phyloP scores from a whole-genome alignment of 2,888 invertebrate genomes.

The Silvanus unidentatus region DNA sequence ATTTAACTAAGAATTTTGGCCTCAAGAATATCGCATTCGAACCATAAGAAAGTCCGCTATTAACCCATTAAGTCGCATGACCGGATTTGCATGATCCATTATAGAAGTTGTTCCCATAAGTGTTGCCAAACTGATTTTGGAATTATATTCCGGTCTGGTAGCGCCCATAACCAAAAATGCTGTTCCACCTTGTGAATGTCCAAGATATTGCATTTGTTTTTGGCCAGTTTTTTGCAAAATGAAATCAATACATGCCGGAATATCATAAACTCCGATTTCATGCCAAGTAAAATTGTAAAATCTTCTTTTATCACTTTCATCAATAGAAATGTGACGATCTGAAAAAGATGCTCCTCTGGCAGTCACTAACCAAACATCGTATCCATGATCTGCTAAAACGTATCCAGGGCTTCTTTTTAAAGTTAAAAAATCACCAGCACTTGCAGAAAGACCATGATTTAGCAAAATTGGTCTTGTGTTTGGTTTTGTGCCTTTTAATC shows the following conservation, averaged over 20 bases:
- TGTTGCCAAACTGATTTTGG: conserved; percentile 61
- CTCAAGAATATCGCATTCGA: too few relatives aligned
- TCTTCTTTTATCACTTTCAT: conserved; percentile 35
- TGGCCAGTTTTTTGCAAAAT: conserved; percentile 51
- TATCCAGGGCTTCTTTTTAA: conserved; percentile 54
- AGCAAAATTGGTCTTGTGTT: conserved; percentile 51
- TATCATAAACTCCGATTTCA: conserved; percentile 66
- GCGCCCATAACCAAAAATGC: conserved; percentile 58
- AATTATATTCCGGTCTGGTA: conserved; percentile 55
- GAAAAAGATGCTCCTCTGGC: conserved; percentile 68
- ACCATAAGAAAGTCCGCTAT: too few relatives aligned
- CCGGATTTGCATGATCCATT: too few relatives aligned
- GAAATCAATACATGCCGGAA: conserved; percentile 71
- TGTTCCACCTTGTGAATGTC: conserved; percentile 70
- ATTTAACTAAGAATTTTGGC: too few relatives aligned
- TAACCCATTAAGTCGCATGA: too few relatives aligned
- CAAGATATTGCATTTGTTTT: conserved; percentile 61
- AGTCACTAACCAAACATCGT: conserved; percentile 79
- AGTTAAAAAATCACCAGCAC: conserved; percentile 69
- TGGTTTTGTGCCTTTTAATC: background rate
- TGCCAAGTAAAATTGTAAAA: conserved; percentile 69
- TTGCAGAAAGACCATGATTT: conserved; percentile 62
- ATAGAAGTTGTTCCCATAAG: too few relatives aligned
- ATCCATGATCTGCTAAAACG: conserved; percentile 59
- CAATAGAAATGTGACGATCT: conserved; percentile 49